Evolutionary conservation across 2,113 vertebrate species (phyloP).

Genomic region (Tragelaphus scriptus): DNA sequence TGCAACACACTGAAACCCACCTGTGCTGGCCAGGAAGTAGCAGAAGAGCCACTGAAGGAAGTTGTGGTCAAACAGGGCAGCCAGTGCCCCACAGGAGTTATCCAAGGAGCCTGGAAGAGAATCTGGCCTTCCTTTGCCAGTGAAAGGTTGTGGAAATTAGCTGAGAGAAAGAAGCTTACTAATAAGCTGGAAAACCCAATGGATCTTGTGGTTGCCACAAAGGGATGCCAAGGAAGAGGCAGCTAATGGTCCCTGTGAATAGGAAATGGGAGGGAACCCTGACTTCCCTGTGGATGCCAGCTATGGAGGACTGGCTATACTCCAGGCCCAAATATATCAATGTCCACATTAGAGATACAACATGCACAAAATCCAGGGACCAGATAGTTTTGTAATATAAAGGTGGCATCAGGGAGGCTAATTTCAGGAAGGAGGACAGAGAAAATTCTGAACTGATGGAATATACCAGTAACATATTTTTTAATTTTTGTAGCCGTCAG

Average conservation of each 20-base stretch:
- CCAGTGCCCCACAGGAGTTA: background rate
- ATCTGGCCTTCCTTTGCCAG: background rate
- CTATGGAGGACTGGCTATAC: background rate
- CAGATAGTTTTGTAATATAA: background rate
- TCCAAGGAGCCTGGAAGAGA: background rate
- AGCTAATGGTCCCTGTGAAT: background rate
- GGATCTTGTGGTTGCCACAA: background rate
- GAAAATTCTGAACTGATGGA: background rate
- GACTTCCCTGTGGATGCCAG: background rate
- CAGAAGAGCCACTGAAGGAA: rapidly evolving
- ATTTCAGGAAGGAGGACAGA: background rate
- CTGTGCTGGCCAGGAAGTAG: background rate
- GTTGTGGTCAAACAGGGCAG: background rate
- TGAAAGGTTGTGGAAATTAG: background rate
- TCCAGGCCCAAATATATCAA: background rate
- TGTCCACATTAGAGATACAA: background rate
- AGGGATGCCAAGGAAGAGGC: background rate
- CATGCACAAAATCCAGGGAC: background rate
- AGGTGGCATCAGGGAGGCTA: background rate
- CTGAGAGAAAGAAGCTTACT: background rate
- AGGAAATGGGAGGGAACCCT: background rate
- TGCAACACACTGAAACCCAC: background rate
- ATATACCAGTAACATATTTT: background rate
- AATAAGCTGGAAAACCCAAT: background rate
- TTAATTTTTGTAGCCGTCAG: background rate